Evolutionary conservation across 1,140 invertebrate species (phyloP).

Genomic region (Hyles vespertilio): DNA sequence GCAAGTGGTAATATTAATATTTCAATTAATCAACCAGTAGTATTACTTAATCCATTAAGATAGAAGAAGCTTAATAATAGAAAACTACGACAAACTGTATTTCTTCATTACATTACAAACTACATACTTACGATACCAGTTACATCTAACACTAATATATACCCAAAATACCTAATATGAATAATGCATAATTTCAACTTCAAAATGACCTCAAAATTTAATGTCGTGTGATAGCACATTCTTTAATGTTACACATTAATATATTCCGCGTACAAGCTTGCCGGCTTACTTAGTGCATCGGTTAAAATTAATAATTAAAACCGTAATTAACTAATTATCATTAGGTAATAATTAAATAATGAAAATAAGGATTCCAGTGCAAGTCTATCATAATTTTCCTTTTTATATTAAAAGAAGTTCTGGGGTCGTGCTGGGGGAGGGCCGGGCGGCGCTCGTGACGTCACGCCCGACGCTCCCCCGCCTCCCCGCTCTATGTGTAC

Average conservation of each 20-base stretch:
- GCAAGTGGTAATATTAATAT: slow-evolving; percentile 77
- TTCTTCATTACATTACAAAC: slow-evolving; percentile 72
- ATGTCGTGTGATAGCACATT: slow-evolving; percentile 62
- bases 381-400: slow-evolving; percentile 77
- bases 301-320: slow-evolving; percentile 76
- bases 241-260: slow-evolving; percentile 60
- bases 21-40: slow-evolving; percentile 75
- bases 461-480: slow-evolving; percentile 17
- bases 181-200: slow-evolving; percentile 74
- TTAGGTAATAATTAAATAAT: slow-evolving; percentile 65
- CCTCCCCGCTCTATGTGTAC: slow-evolving; percentile 31
- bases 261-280: slow-evolving; percentile 60
- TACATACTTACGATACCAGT: slow-evolving; percentile 73
- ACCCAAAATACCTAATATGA: slow-evolving; percentile 76
- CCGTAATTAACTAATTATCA: slow-evolving; percentile 78
- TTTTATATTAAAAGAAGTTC: slow-evolving; percentile 52
- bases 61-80: slow-evolving; percentile 77
- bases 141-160: slow-evolving; percentile 71
- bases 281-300: slow-evolving; percentile 69
- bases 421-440: no score
- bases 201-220: slow-evolving; percentile 63
- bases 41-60: slow-evolving; percentile 76
- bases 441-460: slow-evolving; percentile 9
- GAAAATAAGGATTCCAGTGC: slow-evolving; percentile 70
- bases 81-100: slow-evolving; percentile 74